phyloP scores from a whole-genome alignment of 2,113 vertebrate genomes.

The Prunella fulvescens region DNA sequence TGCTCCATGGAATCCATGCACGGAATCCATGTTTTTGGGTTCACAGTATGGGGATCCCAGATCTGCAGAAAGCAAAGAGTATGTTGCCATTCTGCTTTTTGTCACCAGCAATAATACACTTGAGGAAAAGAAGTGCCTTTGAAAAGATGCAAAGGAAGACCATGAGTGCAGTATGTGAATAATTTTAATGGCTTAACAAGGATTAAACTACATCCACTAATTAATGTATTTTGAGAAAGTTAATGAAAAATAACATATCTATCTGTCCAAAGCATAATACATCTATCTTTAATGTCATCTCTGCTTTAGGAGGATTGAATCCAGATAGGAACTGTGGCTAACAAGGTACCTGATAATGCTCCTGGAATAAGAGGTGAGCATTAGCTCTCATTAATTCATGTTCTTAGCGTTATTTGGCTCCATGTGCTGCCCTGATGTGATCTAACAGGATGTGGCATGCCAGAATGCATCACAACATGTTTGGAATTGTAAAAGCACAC shows the following conservation, averaged over 20 bases:
- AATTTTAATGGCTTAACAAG: not conserved
- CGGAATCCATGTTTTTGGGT: not conserved
- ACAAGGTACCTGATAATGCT: constrained; percentile 1
- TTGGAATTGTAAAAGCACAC: not conserved
- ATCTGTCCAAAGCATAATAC: not conserved
- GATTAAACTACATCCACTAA: not conserved
- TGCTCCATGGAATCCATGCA: not conserved
- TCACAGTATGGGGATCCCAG: not conserved
- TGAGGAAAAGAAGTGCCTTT: not conserved
- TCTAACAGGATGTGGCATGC: constrained; percentile 41
- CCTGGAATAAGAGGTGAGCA: not conserved
- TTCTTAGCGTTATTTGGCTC: not conserved
- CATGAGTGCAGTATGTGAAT: not conserved
- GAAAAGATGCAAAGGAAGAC: not conserved
- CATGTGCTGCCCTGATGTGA: not conserved
- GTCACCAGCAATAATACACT: not conserved
- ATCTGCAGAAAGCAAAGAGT: not conserved
- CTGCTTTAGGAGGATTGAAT: not conserved
- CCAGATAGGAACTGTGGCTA: not conserved
- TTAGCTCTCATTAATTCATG: constrained; percentile 32
- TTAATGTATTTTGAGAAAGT: not conserved
- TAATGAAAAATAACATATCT: not conserved
- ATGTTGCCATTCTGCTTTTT: not conserved
- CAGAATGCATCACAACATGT: not conserved
- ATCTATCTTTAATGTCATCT: not conserved